These are phyloP conservation scores for Forbesichthys papilliferus DNA, from an alignment of 2,113 vertebrate species.

Conservation along the genomic window DNA sequence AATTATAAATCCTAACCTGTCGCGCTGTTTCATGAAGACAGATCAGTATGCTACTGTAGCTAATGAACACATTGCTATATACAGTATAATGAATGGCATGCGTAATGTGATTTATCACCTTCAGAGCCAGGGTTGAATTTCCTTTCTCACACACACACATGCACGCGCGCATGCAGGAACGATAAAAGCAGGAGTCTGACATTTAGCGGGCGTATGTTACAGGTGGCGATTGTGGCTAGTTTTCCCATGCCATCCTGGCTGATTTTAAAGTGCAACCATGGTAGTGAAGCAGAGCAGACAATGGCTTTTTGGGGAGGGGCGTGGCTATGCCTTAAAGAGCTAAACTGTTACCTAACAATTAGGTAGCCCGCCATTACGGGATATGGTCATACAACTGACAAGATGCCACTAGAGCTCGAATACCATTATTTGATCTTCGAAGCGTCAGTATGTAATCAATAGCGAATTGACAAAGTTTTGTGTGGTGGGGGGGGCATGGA, in stretches of 20 bases:
- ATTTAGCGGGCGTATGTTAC: slow-evolving; percentile 57
- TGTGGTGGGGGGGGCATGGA: no score
- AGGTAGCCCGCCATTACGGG: no score
- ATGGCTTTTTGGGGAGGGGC: not conserved
- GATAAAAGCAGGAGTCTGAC: slow-evolving; percentile 58
- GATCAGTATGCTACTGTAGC: slow-evolving; percentile 19
- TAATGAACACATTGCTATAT: slow-evolving; percentile 43
- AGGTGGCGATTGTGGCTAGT: slow-evolving; percentile 46
- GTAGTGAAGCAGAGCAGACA: not conserved
- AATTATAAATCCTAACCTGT: slow-evolving; percentile 5
- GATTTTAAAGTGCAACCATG: not conserved
- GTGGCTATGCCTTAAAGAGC: no score
- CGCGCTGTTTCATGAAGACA: slow-evolving; percentile 1
- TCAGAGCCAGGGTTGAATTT: slow-evolving; percentile 40
- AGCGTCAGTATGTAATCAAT: no score
- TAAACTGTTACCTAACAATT: no score
- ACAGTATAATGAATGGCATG: slow-evolving; percentile 43
- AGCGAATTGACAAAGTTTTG: no score
- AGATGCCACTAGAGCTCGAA: not conserved
- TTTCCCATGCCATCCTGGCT: slow-evolving; percentile 37
- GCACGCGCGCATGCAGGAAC: slow-evolving; percentile 1
- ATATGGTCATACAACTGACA: not conserved
- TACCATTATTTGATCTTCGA: no score
- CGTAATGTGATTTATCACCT: slow-evolving; percentile 64
- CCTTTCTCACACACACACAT: slow-evolving; percentile 16